Evolutionary conservation across 2,113 vertebrate genomes (phyloP).

Genomic region (Ammodytes marinus): DNA sequence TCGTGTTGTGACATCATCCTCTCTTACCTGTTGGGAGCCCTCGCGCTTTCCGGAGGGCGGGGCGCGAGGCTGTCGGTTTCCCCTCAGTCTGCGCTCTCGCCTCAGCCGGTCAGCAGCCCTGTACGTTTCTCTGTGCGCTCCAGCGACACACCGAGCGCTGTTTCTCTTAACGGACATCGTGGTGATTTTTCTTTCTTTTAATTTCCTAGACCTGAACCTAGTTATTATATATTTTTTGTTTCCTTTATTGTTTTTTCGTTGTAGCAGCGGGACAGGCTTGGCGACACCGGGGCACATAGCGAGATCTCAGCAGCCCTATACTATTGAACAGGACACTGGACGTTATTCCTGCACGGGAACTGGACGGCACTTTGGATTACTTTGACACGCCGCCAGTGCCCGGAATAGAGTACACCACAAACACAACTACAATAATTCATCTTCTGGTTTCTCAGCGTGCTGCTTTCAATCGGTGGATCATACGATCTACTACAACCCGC

Average conservation of each 20-base stretch:
- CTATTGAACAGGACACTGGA: conserved; percentile 26
- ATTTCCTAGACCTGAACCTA: neutral
- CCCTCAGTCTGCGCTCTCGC: neutral
- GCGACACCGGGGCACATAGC: conserved; percentile 46
- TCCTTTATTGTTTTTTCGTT: neutral
- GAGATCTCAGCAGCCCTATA: conserved; percentile 10
- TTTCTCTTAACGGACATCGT: neutral
- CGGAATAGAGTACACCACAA: neutral
- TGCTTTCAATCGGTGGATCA: conserved; percentile 17
- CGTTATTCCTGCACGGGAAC: conserved; percentile 29
- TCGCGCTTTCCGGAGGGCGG: conserved; percentile 59
- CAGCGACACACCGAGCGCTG: neutral
- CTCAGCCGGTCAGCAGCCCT: conserved; percentile 25
- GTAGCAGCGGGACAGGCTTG: conserved; percentile 40
- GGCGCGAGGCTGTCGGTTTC: conserved; percentile 31
- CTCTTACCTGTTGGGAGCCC: conserved; percentile 61
- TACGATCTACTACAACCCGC: neutral
- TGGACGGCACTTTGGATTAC: conserved; percentile 65
- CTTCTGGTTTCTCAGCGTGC: neutral
- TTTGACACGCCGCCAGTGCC: conserved; percentile 43
- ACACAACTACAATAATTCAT: neutral
- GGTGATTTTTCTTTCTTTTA: neutral
- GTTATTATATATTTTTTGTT: too few relatives aligned
- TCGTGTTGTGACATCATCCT: conserved; percentile 31
- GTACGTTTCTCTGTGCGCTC: neutral